Percentiles rank a stretch among this genome's conserved stretches.
Evolutionary conservation across 2,888 invertebrate genomes (phyloP).

Genomic region (Villa cingulata): DNA sequence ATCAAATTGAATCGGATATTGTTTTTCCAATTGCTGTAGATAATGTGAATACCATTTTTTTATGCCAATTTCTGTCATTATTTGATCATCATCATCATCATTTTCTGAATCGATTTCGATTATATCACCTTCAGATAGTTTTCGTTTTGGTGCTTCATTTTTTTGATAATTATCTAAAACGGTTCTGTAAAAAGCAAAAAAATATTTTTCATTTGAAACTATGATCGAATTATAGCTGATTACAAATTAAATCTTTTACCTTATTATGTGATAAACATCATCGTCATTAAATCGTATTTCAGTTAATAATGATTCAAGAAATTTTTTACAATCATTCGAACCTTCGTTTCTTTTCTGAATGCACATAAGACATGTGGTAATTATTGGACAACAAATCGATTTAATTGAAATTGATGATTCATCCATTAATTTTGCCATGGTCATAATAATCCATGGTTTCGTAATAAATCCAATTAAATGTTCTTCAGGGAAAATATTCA

Average conservation of each 20-base stretch:
- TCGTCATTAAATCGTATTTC: slow-evolving; percentile 44
- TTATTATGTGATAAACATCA: slow-evolving; percentile 42
- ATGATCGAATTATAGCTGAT: not conserved
- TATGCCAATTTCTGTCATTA: slow-evolving; percentile 20
- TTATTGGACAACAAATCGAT: slow-evolving; percentile 43
- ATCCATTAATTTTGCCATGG: slow-evolving; percentile 42
- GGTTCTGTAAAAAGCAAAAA: slow-evolving; percentile 31
- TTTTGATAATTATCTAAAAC: slow-evolving; percentile 31
- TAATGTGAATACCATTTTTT: slow-evolving; percentile 42
- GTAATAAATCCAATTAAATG: slow-evolving; percentile 40
- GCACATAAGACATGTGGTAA: slow-evolving; percentile 40
- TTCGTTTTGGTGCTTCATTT: not conserved
- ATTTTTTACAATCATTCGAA: slow-evolving; percentile 37
- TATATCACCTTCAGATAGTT: slow-evolving; percentile 24
- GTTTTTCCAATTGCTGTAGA: slow-evolving; percentile 48
- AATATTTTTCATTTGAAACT: slow-evolving; percentile 1
- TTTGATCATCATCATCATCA: slow-evolving; percentile 20
- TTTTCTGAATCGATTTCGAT: slow-evolving; percentile 26
- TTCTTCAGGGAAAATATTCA: slow-evolving; percentile 39
- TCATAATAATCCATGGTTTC: slow-evolving; percentile 37
- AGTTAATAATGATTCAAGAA: slow-evolving; percentile 45
- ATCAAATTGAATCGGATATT: slow-evolving; percentile 61
- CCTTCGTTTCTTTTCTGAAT: slow-evolving; percentile 40
- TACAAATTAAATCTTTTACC: slow-evolving; percentile 37
- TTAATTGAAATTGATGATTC: slow-evolving; percentile 44